A percentile compares a stretch with the other conserved stretches of the same genome.
Evolutionary conservation across 2,888 invertebrate genomes (phyloP).

Genomic region (Crematogaster levior): DNA sequence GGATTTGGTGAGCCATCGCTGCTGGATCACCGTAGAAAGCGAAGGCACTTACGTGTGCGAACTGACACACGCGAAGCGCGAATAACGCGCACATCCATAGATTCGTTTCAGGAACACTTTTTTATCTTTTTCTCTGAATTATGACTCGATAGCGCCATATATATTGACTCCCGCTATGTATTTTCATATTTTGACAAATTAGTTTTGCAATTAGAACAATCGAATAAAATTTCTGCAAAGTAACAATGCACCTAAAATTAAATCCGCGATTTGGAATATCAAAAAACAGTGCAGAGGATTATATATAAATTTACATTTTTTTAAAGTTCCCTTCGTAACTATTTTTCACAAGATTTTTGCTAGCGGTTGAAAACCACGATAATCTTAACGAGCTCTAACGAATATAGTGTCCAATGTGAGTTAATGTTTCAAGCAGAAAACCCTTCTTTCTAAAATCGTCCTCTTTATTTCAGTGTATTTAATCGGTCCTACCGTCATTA

Average conservation of each 20-base stretch:
- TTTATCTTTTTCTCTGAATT: slow-evolving; percentile 75
- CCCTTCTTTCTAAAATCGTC: slow-evolving; percentile 31
- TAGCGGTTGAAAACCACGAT: background rate
- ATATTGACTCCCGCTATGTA: background rate
- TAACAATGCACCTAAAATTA: background rate
- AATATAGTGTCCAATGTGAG: slow-evolving; percentile 14
- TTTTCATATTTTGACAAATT: slow-evolving; percentile 3
- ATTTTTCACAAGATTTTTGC: slow-evolving; percentile 15
- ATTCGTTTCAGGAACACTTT: slow-evolving; percentile 20
- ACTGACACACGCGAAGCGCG: slow-evolving; percentile 55
- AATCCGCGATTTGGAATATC: background rate
- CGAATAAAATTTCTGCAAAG: background rate
- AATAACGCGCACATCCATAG: slow-evolving; percentile 28
- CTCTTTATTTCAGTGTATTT: slow-evolving; percentile 52
- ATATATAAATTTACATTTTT: background rate
- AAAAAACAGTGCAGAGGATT: background rate
- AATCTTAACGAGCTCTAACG: slow-evolving; percentile 21
- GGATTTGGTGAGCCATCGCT: slow-evolving; percentile 83
- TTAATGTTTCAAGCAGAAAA: slow-evolving; percentile 37
- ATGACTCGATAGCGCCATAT: slow-evolving; percentile 66
- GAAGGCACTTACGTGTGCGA: slow-evolving; percentile 56
- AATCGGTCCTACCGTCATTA: slow-evolving; percentile 65
- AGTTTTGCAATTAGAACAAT: background rate
- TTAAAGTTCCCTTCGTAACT: background rate
- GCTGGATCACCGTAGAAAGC: slow-evolving; percentile 76